These are phyloP conservation scores for Fulica atra DNA, from an alignment of 2,113 vertebrate genomes.

Conservation along the genomic window DNA sequence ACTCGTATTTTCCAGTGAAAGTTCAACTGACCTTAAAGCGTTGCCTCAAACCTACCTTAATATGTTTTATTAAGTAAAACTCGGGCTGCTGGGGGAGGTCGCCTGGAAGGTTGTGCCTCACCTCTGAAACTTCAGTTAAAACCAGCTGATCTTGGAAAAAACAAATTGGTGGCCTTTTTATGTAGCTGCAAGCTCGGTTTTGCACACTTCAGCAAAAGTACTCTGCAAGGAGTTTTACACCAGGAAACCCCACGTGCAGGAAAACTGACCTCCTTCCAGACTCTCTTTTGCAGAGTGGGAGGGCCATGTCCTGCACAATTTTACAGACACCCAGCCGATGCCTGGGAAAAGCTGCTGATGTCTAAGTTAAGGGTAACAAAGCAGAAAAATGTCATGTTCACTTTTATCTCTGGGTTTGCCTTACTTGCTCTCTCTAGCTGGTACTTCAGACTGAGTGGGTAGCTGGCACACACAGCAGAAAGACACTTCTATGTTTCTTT, in stretches of 20 bases:
- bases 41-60: constrained; percentile 55
- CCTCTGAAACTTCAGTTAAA: constrained; percentile 42
- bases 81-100: background rate
- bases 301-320: background rate
- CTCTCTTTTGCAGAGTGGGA: background rate
- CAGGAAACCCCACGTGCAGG: background rate
- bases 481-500: background rate
- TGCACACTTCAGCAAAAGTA: background rate
- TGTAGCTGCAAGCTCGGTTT: background rate
- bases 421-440: background rate
- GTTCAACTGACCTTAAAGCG: constrained; percentile 67
- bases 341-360: background rate
- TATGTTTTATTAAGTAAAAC: constrained; percentile 53
- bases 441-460: background rate
- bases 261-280: background rate
- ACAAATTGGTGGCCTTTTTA: constrained; percentile 25
- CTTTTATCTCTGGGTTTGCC: background rate
- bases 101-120: constrained; percentile 21
- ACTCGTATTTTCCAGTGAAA: constrained; percentile 64
- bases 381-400: background rate
- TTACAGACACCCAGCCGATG: background rate
- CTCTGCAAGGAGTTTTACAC: background rate
- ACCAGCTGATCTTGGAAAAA: constrained; percentile 22
- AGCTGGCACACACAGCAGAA: background rate
- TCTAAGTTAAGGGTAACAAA: background rate